A percentile compares a stretch with the other conserved stretches of the same genome.
Conservation (phyloP, 2,888 invertebrate species). For the Corythucha ciliata region DNA sequence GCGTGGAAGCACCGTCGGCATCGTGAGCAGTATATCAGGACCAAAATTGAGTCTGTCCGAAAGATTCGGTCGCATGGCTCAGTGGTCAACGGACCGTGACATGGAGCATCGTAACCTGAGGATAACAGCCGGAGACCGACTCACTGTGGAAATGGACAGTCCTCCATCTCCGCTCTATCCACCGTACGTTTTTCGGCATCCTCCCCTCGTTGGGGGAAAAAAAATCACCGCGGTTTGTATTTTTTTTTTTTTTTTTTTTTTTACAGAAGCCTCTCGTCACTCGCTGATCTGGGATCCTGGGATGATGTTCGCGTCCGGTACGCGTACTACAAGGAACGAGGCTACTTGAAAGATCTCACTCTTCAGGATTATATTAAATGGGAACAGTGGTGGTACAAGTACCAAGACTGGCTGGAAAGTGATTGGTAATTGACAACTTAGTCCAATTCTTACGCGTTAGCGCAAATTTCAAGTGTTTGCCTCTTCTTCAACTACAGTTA, state of each 20-base stretch:
- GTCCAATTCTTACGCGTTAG: too few species aligned
- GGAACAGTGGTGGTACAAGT: slow-evolving; percentile 93
- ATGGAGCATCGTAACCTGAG: slow-evolving; percentile 76
- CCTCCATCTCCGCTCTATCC: slow-evolving; percentile 37
- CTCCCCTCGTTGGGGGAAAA: neutral
- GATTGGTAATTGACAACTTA: slow-evolving; percentile 63
- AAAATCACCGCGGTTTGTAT: too few species aligned
- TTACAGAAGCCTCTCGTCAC: slow-evolving; percentile 44
- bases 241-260: slow-evolving; percentile 1
- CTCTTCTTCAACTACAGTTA: too few species aligned
- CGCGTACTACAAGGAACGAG: slow-evolving; percentile 80
- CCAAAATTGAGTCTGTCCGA: slow-evolving; percentile 68
- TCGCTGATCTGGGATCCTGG: slow-evolving; percentile 71
- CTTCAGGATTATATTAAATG: slow-evolving; percentile 80
- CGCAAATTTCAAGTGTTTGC: too few species aligned
- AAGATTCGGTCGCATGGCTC: slow-evolving; percentile 82
- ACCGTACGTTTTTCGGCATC: slow-evolving; percentile 25
- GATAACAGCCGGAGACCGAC: slow-evolving; percentile 52
- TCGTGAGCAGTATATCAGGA: slow-evolving; percentile 35
- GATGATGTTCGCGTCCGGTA: slow-evolving; percentile 80
- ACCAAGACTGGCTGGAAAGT: slow-evolving; percentile 83
- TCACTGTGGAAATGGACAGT: slow-evolving; percentile 43
- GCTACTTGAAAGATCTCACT: slow-evolving; percentile 68
- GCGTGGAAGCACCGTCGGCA: slow-evolving; percentile 25
- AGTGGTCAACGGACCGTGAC: slow-evolving; percentile 78